These are phyloP conservation scores for Diloba caeruleocephala DNA, from an alignment of 2,888 invertebrate genomes.

Conservation along the genomic window DNA sequence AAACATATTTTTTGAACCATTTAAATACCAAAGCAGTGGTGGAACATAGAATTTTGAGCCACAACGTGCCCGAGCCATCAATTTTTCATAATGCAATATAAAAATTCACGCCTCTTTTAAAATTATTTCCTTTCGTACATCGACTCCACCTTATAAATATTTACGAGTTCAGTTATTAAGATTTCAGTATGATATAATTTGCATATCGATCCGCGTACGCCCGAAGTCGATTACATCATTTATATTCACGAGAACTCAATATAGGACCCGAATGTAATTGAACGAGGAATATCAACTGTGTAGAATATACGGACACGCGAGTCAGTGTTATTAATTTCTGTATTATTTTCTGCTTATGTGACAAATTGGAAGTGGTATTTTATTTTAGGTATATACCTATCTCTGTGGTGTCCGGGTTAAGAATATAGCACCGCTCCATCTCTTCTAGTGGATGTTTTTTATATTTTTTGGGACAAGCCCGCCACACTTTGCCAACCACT, in stretches of 20 bases:
- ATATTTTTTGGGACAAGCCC: too few relatives aligned
- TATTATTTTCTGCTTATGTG: too few relatives aligned
- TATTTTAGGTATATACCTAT: too few relatives aligned
- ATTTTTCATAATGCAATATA: neutral
- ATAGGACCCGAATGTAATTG: conserved; percentile 39
- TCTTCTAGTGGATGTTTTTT: too few relatives aligned
- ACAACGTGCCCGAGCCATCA: too few relatives aligned
- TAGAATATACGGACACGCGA: conserved; percentile 17
- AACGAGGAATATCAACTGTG: conserved; percentile 5
- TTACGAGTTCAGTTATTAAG: conserved; percentile 33
- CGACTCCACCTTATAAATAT: conserved; percentile 20
- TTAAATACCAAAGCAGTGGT: too few relatives aligned
- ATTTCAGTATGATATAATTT: conserved; percentile 47
- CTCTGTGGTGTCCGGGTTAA: too few relatives aligned
- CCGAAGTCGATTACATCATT: conserved; percentile 38
- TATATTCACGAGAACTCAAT: conserved; percentile 51
- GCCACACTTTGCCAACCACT: too few relatives aligned
- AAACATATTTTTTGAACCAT: too few relatives aligned
- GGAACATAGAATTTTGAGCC: too few relatives aligned
- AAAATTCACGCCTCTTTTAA: neutral
- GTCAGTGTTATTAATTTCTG: conserved; percentile 19
- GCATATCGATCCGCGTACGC: conserved; percentile 38
- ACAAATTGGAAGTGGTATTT: too few relatives aligned
- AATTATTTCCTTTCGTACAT: conserved; percentile 2
- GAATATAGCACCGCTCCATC: too few relatives aligned